Percentiles rank a stretch among this genome's conserved stretches.
These are phyloP conservation scores for Temnothorax rugatulus DNA, from an alignment of 2,888 invertebrate species.

Conservation along the genomic window DNA sequence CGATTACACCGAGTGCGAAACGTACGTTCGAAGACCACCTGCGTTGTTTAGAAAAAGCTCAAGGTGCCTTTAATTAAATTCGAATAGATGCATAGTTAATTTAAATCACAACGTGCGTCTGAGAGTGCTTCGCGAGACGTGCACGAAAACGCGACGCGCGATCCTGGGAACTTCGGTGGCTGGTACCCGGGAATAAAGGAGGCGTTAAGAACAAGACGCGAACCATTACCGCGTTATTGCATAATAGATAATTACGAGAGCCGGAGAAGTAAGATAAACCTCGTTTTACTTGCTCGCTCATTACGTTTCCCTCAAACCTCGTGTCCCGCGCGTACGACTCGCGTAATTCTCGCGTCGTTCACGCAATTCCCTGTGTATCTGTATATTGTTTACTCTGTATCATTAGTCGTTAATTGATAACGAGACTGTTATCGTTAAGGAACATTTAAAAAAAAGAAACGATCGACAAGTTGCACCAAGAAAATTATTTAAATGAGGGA, in stretches of 20 bases:
- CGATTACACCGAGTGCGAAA: neutral
- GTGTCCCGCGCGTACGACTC: slow-evolving; percentile 34
- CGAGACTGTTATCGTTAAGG: neutral
- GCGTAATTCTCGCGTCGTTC: slow-evolving; percentile 28
- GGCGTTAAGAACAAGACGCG: slow-evolving; percentile 56
- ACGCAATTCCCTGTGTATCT: slow-evolving; percentile 14
- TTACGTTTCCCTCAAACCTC: slow-evolving; percentile 38
- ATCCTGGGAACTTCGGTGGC: slow-evolving; percentile 63
- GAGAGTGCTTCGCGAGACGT: neutral
- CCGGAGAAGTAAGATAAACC: slow-evolving; percentile 58
- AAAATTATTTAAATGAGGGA: neutral
- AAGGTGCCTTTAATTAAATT: slow-evolving; percentile 44
- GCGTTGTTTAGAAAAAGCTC: slow-evolving; percentile 1
- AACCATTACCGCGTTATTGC: slow-evolving; percentile 57
- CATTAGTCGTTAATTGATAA: slow-evolving; percentile 26
- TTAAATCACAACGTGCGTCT: slow-evolving; percentile 36
- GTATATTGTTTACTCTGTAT: slow-evolving; percentile 26
- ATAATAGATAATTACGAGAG: slow-evolving; percentile 66
- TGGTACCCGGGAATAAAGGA: slow-evolving; percentile 49
- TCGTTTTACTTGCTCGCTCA: slow-evolving; percentile 61
- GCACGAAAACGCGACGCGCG: slow-evolving; percentile 46
- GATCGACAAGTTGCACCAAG: no score
- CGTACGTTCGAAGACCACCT: neutral
- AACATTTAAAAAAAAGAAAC: neutral
- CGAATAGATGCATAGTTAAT: slow-evolving; percentile 30